Base-by-base conservation (phyloP, 2,888 invertebrate genomes). In the Drosophila neonasuta region DNA sequence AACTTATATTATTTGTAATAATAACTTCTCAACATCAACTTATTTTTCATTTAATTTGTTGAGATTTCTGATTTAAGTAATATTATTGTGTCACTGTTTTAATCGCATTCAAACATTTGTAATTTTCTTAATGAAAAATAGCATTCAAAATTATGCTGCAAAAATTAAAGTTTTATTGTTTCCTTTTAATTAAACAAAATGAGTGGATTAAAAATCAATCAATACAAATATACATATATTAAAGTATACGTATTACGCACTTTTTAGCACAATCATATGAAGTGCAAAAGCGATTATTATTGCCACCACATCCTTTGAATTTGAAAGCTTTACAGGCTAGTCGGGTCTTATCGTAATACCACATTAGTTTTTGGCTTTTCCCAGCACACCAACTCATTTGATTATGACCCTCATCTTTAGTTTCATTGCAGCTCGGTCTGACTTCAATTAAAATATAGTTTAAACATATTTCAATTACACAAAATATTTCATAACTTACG, bases 281-380 rank as follows among this genome's bases (percentile, higher is more conserved):
- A 10, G 3, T 24, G 36, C 55, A 56, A 13, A 15, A 46, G 1
- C 55, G 45, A 56, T 56, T 56, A 8, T 36, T 50, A 8, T 58
- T 58, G 10, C 58, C 50, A 13, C 46, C 59, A 52, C 70, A 70
- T 32, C 71, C 70, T 0, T 2, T 7, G 13, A 24, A 70, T 17
- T 6, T 6, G 6, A 54, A 9, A 3, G n/a, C 3, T 15, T 20
- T n/a, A 7, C 54, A 54, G 6, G 2, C 2, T 9, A 32, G 15
- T 13, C 17, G 32, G 3, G 9, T 9, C 32, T 30, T 9, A 34
- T 54, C 44, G 20, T 54, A 54, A n/a, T 54, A 54, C 15, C 17
- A 54, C 54, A 54, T 32, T 5, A 2, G 9, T 10, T 44, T 10
- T 10, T 44, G 32, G n/a, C 44, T 44, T 20, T 20, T 44, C 0